Evolutionary conservation across 2,113 vertebrate species (phyloP), one percentile per base, ranked within the genome.

Genomic region (Paedocypris sp.): DNA sequence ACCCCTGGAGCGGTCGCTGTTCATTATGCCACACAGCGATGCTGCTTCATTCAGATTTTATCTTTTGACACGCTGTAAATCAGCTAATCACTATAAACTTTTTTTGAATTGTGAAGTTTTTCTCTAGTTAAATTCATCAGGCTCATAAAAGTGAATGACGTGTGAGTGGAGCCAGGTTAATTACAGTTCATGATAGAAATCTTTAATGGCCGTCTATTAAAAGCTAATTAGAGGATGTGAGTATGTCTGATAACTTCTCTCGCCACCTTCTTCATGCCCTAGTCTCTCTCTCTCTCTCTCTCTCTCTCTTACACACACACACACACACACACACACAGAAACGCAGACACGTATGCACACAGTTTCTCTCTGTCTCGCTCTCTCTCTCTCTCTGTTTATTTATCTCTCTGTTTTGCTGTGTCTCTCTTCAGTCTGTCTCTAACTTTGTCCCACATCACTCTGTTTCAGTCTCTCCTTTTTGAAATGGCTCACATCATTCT

Each of bases 131-230:
- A 5, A 9, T 25, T 19, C 16, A 52, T 41, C 39, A 46, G 16
- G 47, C 50, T 29, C 51, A 43, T 25, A 62, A 28, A 8, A 51
- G 38, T 45, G 50, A 28, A 18, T 52, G 60, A 50, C 56, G 16
- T 51, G 31, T 48, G 41, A 16, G 49, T 56, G 49, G 29, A 62
- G 29, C 28, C 36, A 59, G 60, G 57, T 70, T 70, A 70, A 70
- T 70, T 66, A 42, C 42, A 45, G 62, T 66, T 70, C 64, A 56
- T 50, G 68, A 70, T 70, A 70, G 36, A 60, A 47, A 70, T 70
- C 68, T 65, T 60, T 61, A 65, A 65, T 43, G 49, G 68, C 57
- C 56, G 62, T 66, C 62, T 64, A 62, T 70, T 66, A 70, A 70
- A 70, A 70, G 49, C 42, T 46, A 65, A 61, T 70, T 70, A 70